Conservation (phyloP, 2,797 vertebrate genomes). For the Brotula barbata region DNA sequence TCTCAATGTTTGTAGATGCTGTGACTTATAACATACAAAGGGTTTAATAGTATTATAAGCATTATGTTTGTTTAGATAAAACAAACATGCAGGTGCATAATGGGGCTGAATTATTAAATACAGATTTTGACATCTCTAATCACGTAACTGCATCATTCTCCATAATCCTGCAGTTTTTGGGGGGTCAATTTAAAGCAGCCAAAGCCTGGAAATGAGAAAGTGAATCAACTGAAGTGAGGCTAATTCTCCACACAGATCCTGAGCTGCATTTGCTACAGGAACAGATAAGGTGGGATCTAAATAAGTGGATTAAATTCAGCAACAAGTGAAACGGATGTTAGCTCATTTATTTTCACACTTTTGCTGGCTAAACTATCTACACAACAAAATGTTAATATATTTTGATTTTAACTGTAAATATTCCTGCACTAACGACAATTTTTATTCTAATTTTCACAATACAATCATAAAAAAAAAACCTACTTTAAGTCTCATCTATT, state of each 20-base stretch:
- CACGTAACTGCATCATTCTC: background rate
- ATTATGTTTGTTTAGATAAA: background rate
- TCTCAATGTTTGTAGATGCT: background rate
- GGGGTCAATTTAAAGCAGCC: background rate
- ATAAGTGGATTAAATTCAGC: slow-evolving; percentile 85
- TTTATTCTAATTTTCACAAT: background rate
- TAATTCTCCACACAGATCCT: slow-evolving; percentile 68
- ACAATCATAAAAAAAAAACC: background rate
- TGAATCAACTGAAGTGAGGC: slow-evolving; percentile 63
- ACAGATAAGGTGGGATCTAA: slow-evolving; percentile 75
- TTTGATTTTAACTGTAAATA: background rate
- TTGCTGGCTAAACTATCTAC: slow-evolving; percentile 27
- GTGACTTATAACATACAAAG: background rate
- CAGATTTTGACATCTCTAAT: slow-evolving; percentile 13
- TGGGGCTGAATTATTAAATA: slow-evolving; percentile 5
- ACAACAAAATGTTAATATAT: background rate
- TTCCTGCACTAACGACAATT: background rate
- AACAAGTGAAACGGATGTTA: slow-evolving; percentile 71
- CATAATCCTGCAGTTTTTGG: slow-evolving; percentile 12
- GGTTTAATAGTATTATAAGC: background rate
- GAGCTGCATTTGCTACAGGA: slow-evolving; percentile 74
- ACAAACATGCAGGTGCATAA: slow-evolving; percentile 8
- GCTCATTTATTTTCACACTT: slow-evolving; percentile 59
- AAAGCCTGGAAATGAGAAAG: slow-evolving; percentile 40
- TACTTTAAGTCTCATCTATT: background rate